These are phyloP conservation scores for Trichogramma dendrolimi DNA, from an alignment of 2,888 invertebrate species.

Conservation along the genomic window DNA sequence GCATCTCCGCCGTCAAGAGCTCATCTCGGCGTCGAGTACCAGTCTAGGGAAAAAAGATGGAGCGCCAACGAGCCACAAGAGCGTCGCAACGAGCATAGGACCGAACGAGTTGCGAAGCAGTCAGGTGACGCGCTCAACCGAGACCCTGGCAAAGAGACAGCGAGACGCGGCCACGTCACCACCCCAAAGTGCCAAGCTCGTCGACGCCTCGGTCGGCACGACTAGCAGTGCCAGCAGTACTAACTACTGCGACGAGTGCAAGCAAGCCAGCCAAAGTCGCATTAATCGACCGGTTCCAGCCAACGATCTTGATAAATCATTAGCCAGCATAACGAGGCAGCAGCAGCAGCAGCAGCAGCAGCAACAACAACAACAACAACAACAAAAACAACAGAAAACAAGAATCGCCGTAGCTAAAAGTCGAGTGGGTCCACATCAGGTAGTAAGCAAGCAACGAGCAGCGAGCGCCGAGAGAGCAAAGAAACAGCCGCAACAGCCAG, in stretches of 20 bases:
- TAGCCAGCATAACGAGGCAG: too few species aligned
- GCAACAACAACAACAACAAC: conserved; percentile 4
- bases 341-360: background rate
- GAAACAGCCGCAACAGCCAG: background rate
- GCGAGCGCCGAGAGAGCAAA: too few species aligned
- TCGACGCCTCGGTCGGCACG: conserved; percentile 54
- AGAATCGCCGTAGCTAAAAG: background rate
- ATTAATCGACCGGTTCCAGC: too few species aligned
- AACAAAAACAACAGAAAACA: background rate
- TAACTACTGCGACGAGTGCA: conserved; percentile 62
- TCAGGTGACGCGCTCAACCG: conserved; percentile 39
- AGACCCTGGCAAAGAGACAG: conserved; percentile 50
- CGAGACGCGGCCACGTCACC: conserved; percentile 48
- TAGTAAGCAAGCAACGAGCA: too few species aligned
- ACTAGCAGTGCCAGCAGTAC: conserved; percentile 55
- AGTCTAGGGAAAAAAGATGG: too few species aligned
- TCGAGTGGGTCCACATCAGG: background rate
- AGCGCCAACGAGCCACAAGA: conserved; percentile 26
- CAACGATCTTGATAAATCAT: too few species aligned
- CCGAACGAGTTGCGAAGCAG: conserved; percentile 43
- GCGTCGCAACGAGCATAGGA: conserved; percentile 39
- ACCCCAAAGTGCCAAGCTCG: conserved; percentile 50
- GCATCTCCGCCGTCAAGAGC: conserved; percentile 18
- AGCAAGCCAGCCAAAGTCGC: conserved; percentile 54
- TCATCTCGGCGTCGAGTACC: background rate